Evolutionary conservation across 2,888 invertebrate genomes (phyloP).

Genomic region (Panopea generosa): DNA sequence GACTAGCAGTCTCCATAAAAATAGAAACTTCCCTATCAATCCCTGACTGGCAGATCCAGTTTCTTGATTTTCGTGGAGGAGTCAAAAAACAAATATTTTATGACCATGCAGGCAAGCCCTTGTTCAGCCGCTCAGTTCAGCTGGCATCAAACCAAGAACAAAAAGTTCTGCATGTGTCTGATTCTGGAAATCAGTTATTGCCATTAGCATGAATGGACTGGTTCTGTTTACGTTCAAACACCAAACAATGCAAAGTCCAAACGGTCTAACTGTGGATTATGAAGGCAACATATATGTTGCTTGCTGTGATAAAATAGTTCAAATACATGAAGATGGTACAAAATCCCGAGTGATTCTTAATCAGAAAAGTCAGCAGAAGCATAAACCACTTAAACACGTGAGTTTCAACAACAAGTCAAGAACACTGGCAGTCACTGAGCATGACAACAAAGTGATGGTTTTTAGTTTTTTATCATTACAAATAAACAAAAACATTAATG

Average conservation of each 20-base stretch:
- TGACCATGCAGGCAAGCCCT: not conserved
- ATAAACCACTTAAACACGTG: not conserved
- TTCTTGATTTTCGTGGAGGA: not conserved
- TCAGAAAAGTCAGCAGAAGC: not conserved
- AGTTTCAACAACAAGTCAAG: not conserved
- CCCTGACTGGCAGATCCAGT: slow-evolving; percentile 10
- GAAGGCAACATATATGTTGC: not conserved
- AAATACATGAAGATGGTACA: not conserved
- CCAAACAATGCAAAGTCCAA: not conserved
- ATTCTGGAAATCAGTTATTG: not conserved
- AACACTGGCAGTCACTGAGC: not conserved
- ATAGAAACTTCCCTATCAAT: not conserved
- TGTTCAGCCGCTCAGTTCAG: not conserved
- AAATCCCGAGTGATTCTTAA: too few species aligned
- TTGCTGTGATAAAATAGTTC: not conserved
- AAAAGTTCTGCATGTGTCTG: not conserved
- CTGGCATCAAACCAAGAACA: not conserved
- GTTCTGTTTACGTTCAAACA: not conserved
- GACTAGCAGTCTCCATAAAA: slow-evolving; percentile 2
- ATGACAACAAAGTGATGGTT: not conserved
- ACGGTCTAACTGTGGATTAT: not conserved
- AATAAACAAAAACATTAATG: too few species aligned
- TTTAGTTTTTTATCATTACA: slow-evolving; percentile 3
- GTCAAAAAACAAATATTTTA: slow-evolving; percentile 3
- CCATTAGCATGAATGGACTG: not conserved